Evolutionary conservation across 1,140 invertebrate genomes (phyloP).

Genomic region (Tyrophagus putrescentiae): DNA sequence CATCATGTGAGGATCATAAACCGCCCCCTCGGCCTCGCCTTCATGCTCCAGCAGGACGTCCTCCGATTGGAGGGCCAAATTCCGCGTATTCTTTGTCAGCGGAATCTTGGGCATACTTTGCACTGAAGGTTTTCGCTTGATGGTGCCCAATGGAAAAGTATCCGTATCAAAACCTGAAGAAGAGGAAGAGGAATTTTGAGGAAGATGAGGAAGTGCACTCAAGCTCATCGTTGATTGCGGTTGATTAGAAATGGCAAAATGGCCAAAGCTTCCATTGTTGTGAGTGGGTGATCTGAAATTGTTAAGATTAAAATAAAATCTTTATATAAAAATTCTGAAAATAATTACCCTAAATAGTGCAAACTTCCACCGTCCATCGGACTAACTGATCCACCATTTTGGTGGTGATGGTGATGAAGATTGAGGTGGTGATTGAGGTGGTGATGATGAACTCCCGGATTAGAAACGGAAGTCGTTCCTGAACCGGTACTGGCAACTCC

Average conservation of each 20-base stretch:
- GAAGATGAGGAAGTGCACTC: too few species aligned
- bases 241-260: not conserved
- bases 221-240: not conserved
- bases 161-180: slow-evolving; percentile 63
- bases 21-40: slow-evolving; percentile 5
- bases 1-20: slow-evolving; percentile 19
- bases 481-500: slow-evolving; percentile 26
- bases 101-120: slow-evolving; percentile 48
- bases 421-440: not conserved
- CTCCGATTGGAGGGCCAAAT: slow-evolving; percentile 33
- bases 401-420: slow-evolving; percentile 18
- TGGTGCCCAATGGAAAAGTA: slow-evolving; percentile 39
- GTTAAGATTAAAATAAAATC: too few species aligned
- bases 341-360: too few species aligned
- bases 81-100: slow-evolving; percentile 71
- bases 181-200: too few species aligned
- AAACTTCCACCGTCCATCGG: too few species aligned
- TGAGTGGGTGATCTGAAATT: too few species aligned
- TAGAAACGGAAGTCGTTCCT: not conserved
- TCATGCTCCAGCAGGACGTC: slow-evolving; percentile 20
- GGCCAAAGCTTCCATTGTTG: too few species aligned
- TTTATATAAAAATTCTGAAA: too few species aligned
- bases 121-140: slow-evolving; percentile 31
- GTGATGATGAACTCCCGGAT: not conserved
- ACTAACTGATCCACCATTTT: slow-evolving; percentile 25